Conservation (phyloP, 2,797 vertebrate genomes). For the Galaxias olidus region DNA sequence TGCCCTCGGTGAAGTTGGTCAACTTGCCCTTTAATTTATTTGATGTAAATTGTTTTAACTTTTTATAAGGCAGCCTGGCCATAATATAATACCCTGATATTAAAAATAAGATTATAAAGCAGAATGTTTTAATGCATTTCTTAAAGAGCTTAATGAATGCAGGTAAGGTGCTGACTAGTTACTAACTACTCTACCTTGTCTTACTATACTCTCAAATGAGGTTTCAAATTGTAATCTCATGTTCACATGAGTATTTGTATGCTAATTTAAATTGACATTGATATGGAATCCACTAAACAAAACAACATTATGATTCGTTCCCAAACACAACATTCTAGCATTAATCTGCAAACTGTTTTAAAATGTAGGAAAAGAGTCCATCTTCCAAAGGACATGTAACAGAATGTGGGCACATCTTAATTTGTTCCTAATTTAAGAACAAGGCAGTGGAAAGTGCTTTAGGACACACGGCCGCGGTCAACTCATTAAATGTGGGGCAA, state of each 20-base stretch:
- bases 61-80: background rate
- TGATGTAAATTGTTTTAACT: background rate
- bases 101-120: no score
- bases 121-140: no score
- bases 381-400: slow-evolving; percentile 57
- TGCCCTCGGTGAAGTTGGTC: no score
- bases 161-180: no score
- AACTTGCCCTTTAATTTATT: no score
- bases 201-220: no score
- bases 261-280: background rate
- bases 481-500: slow-evolving; percentile 66
- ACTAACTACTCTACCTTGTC: no score
- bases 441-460: slow-evolving; percentile 49
- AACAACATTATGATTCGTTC: slow-evolving; percentile 20
- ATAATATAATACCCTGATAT: no score
- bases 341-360: slow-evolving; percentile 30
- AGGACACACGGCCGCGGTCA: slow-evolving; percentile 50
- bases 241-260: background rate
- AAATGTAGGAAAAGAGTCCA: slow-evolving; percentile 51
- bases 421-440: slow-evolving; percentile 50
- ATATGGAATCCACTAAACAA: slow-evolving; percentile 4
- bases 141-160: no score
- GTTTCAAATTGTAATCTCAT: background rate
- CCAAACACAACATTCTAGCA: slow-evolving; percentile 30
- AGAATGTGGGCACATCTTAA: slow-evolving; percentile 40